These are phyloP conservation scores for Goniozus legneri DNA, from an alignment of 1,140 invertebrate genomes.

Conservation along the genomic window DNA sequence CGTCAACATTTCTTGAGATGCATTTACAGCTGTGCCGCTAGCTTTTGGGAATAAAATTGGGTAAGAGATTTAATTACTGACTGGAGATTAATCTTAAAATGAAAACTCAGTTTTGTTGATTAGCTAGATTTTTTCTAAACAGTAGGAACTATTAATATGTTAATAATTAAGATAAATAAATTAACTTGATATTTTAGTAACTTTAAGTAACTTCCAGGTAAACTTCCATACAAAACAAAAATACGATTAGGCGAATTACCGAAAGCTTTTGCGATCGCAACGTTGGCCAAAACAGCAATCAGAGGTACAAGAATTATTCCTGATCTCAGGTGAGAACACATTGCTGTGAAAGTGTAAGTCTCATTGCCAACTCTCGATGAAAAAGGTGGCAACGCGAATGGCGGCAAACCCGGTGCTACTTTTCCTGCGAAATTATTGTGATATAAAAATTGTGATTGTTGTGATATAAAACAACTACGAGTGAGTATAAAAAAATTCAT, in stretches of 20 bases:
- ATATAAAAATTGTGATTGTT: no score
- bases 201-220: no score
- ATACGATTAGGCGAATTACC: constrained; percentile 54
- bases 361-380: constrained; percentile 54
- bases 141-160: no score
- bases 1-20: constrained; percentile 67
- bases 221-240: no score
- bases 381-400: constrained; percentile 56
- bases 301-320: constrained; percentile 70
- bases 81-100: no score
- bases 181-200: no score
- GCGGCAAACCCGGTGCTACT: constrained; percentile 63
- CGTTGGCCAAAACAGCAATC: constrained; percentile 70
- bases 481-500: neutral
- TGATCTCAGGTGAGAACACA: constrained; percentile 62
- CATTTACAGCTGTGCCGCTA: constrained; percentile 55
- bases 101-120: no score
- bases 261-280: constrained; percentile 78
- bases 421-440: constrained; percentile 49
- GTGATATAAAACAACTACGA: neutral
- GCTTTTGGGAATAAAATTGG: constrained; percentile 38
- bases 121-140: no score
- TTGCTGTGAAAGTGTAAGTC: constrained; percentile 58
- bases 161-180: no score
- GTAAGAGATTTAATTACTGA: constrained; percentile 3